These are phyloP conservation scores for Mus musculus DNA, from an alignment of 2,113 vertebrate species.

Conservation along the genomic window DNA sequence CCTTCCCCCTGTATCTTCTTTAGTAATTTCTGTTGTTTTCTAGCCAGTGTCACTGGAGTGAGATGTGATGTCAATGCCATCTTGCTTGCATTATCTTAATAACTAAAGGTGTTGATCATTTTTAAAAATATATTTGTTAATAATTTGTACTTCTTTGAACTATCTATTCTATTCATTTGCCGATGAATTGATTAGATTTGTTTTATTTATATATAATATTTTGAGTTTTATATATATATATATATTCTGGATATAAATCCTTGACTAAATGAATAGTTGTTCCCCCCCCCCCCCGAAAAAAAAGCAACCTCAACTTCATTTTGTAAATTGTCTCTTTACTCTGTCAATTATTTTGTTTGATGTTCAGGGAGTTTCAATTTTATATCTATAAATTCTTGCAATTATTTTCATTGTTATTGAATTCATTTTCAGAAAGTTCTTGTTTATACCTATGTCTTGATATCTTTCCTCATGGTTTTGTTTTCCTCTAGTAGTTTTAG, in stretches of 20 bases:
- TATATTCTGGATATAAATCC: neutral
- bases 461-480: neutral
- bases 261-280: neutral
- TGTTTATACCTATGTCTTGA: neutral
- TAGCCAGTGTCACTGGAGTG: neutral
- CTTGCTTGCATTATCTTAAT: neutral
- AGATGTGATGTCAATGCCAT: neutral
- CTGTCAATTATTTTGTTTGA: neutral
- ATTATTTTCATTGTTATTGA: neutral
- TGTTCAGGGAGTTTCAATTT: neutral
- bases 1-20: neutral
- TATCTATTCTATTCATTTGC: neutral
- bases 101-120: neutral
- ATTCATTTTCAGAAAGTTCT: neutral
- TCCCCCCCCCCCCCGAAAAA: no score
- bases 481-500: neutral
- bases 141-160: neutral
- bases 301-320: neutral
- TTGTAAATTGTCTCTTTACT: neutral
- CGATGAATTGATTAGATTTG: neutral
- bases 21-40: neutral
- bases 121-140: neutral
- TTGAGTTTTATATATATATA: neutral
- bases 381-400: neutral
- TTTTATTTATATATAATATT: neutral